Percentiles rank a stretch among this genome's conserved stretches.
Evolutionary conservation across 1,140 invertebrate genomes (phyloP).

Genomic region (Pseudomyrmex concolor): DNA sequence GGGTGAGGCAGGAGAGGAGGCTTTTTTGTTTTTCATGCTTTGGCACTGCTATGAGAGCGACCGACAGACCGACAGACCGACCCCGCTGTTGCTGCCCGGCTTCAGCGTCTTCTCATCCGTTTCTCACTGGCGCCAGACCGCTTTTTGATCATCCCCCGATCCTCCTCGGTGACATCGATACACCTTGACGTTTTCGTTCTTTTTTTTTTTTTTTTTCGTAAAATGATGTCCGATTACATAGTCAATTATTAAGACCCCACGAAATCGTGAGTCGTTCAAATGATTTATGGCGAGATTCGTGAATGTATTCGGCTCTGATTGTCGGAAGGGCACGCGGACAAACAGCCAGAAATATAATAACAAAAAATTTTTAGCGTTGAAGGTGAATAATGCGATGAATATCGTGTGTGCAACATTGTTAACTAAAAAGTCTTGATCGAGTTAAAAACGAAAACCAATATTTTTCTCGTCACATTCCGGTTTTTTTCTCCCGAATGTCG

Average conservation of each 20-base stretch:
- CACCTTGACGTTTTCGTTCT: background rate
- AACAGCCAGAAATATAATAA: background rate
- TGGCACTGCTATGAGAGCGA: conserved; percentile 63
- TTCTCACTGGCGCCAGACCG: conserved; percentile 53
- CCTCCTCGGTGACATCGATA: conserved; percentile 51
- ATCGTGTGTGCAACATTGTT: too few species aligned
- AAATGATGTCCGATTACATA: too few species aligned
- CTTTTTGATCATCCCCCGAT: conserved; percentile 62
- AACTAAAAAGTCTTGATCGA: too few species aligned
- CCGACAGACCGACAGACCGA: conserved; percentile 70
- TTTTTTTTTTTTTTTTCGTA: too few species aligned
- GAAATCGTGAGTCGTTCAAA: conserved; percentile 4
- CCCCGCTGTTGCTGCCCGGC: conserved; percentile 28
- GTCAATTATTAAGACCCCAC: too few species aligned
- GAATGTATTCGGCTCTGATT: background rate
- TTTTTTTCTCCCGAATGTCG: too few species aligned
- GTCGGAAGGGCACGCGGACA: background rate
- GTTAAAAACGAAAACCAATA: too few species aligned
- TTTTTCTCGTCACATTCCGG: too few species aligned
- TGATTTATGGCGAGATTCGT: conserved; percentile 26
- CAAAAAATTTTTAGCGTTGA: background rate
- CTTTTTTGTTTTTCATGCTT: conserved; percentile 71
- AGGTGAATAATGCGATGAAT: background rate
- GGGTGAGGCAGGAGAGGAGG: conserved; percentile 30
- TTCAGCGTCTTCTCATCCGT: conserved; percentile 25